These are phyloP conservation scores for Potorous gilbertii DNA, from an alignment of 2,797 vertebrate genomes.

Conservation along the genomic window DNA sequence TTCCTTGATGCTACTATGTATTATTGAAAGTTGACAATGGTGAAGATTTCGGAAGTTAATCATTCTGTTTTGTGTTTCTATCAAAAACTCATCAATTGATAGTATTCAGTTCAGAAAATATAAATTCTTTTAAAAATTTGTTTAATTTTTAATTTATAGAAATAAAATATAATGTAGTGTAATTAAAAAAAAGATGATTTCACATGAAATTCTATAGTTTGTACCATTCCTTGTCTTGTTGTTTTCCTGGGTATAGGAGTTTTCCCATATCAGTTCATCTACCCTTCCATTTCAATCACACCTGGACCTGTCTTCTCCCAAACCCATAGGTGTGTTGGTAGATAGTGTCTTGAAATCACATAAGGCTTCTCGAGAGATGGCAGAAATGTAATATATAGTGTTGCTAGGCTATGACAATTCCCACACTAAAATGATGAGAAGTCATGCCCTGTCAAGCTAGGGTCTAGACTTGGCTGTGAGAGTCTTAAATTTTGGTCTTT, in stretches of 20 bases:
- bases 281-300: not conserved
- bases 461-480: not conserved
- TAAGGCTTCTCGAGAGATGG: not conserved
- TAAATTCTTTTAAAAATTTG: not conserved
- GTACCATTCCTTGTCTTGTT: not conserved
- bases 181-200: not conserved
- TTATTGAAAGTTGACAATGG: not conserved
- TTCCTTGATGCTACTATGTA: not conserved
- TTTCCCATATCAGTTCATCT: not conserved
- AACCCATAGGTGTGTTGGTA: not conserved
- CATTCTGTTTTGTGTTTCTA: not conserved
- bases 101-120: not conserved
- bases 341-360: not conserved
- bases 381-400: not conserved
- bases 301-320: not conserved
- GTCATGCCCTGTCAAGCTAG: not conserved
- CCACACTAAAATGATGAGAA: not conserved
- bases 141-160: not conserved
- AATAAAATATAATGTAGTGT: not conserved
- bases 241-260: not conserved
- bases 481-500: slow-evolving; percentile 6
- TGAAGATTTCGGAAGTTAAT: not conserved
- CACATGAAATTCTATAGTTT: not conserved
- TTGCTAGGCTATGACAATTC: not conserved
- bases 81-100: not conserved